Base-by-base conservation (phyloP, 2,113 vertebrate species). In the Mixornis gularis region DNA sequence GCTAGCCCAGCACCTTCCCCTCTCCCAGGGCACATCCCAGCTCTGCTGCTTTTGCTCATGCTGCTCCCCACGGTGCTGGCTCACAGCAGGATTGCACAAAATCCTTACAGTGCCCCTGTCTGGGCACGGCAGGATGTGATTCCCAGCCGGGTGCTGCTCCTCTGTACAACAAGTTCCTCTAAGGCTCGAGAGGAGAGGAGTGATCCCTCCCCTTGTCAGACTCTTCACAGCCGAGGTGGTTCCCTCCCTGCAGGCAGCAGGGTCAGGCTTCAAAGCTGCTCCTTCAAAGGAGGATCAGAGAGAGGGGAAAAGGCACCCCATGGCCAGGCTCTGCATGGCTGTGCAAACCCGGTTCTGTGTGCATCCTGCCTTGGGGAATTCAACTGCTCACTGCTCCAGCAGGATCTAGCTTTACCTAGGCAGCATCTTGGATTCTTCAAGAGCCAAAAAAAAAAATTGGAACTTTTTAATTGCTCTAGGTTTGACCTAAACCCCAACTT, bases 11-110 rank as follows among this genome's bases (percentile, higher is more conserved):
- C 41, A 43, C 41, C 41, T 43, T 43, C 41, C 1, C 44, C 51
- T 29, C 62, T 69, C 62, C 73, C 24, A 2, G 34, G 18, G 44
- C 73, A 10, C 38, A 2, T 15, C 32, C 6, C 20, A 59, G 24
- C 34, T 36, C 46, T 5, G 1, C 18, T 25, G 3, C 17, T 58
- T 46, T 17, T 14, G 46, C 53, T 29, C 4, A 0, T 0, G 53
- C 27, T 9, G 40, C 58, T 19, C 2, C 34, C 63, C 63, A 2
- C 15, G 17, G 78, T 2, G 46, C 46, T 46, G 46, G 46, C 46
- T 46, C 46, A 22, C 46, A 12, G 52, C 4, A 5, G 43, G 49
- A 17, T 49, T 8, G 49, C 69, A 60, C 65, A 27, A 6, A 7
- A 19, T 6, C 64, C 13, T 48, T 1, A 3, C 6, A 1, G 27